Base-by-base conservation (phyloP, 1,140 invertebrate species). In the Trichomalopsis sarcophagae region DNA sequence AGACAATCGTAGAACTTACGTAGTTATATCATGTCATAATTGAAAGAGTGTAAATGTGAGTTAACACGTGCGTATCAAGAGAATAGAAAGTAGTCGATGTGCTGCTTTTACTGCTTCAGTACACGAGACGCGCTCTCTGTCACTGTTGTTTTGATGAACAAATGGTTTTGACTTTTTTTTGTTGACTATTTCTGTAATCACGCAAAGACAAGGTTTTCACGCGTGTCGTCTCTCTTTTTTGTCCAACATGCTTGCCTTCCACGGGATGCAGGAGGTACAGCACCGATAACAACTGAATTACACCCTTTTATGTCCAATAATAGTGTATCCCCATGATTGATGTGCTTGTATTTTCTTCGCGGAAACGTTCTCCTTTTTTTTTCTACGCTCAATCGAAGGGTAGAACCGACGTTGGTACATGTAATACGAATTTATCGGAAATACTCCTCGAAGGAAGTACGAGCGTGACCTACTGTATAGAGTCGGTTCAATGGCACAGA, bases 181-280 rank as follows among this genome's bases (percentile, higher is more conserved):
- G 85, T 87, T 87, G 82, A 87, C 85, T 85, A 81, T 87, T 74
- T 84, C 44, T 88, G 87, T 88, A 85, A 86, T 87, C 84, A 86
- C 79, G 85, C 87, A 84, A 81, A 87, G 47, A 30, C 47, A 84
- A 81, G 86, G 88, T 90, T 90, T 91, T 91, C 90, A 91, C 90
- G 89, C 86, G 74, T 89, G 88, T 86, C 86, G 74, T 89, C 88
- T 86, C 66, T 86, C 76, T 84, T 91, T 91, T 92, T 88, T 92
- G 89, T 90, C 85, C 88, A 87, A 92, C 92, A 91, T 91, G 91
- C 91, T 91, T 91, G 89, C 89, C 90, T 91, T 92, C 75, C 74
- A 78, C 68, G 80, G 89, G 90, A 90, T 87, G 83, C 90, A 92
- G 91, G 91, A 91, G 91, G 90, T 92, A 92, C 79, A 91, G 91